A percentile compares a stretch with the other conserved stretches of the same genome.
phyloP scores from a whole-genome alignment of 2,888 invertebrate genomes.

The Psylliodes chrysocephalus region DNA sequence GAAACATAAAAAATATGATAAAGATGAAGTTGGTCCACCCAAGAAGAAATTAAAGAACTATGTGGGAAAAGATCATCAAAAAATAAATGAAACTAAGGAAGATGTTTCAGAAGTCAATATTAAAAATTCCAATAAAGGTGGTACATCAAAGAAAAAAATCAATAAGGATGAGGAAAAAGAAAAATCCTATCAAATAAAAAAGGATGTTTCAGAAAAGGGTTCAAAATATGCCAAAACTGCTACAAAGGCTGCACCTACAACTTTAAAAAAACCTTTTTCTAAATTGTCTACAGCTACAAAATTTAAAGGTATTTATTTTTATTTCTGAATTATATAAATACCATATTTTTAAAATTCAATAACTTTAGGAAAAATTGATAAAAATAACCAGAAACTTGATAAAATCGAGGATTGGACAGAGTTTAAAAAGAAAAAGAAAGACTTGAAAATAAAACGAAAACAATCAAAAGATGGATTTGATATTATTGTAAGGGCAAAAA shows the following conservation, averaged over 20 bases:
- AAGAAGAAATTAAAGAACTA: not conserved
- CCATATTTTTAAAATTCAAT: not conserved
- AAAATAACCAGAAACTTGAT: conserved; percentile 34
- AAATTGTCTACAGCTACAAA: conserved; percentile 1
- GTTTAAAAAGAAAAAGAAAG: conserved; percentile 80
- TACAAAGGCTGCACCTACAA: conserved; percentile 37
- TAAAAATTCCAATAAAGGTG: no score
- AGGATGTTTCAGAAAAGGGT: not conserved
- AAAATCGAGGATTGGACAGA: conserved; percentile 75
- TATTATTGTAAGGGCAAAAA: conserved; percentile 68
- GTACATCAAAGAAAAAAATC: not conserved
- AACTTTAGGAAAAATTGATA: conserved; percentile 30
- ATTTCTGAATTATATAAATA: not conserved
- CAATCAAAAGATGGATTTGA: conserved; percentile 68
- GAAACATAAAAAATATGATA: not conserved
- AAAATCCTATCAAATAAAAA: not conserved
- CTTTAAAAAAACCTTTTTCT: conserved; percentile 31
- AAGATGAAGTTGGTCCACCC: not conserved
- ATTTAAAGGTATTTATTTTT: conserved; percentile 10
- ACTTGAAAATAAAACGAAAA: conserved; percentile 73
- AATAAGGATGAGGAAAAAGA: conserved; percentile 1
- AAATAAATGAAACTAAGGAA: no score
- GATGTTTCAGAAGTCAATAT: no score
- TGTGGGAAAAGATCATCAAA: not conserved
- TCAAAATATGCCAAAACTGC: conserved; percentile 38